A percentile compares a stretch with the other conserved stretches of the same genome.
Evolutionary conservation across 2,888 invertebrate genomes (phyloP).

Genomic region (Apodemia zela): DNA sequence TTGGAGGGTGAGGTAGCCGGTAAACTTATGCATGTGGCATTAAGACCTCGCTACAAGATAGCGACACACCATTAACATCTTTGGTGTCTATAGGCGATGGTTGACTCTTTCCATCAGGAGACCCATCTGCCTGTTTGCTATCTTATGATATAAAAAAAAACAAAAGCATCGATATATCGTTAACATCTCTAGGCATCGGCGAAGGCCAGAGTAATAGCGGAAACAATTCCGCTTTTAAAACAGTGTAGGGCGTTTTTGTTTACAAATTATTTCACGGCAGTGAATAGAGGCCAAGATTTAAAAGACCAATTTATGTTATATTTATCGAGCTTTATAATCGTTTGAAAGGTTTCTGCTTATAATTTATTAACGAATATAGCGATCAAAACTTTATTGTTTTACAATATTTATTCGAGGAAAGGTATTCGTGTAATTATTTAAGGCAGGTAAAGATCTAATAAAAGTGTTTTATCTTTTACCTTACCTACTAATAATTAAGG

Average conservation of each 20-base stretch:
- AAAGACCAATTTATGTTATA: slow-evolving; percentile 35
- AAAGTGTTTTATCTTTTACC: neutral
- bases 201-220: slow-evolving; percentile 63
- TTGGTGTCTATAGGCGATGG: too few species aligned
- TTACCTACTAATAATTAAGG: neutral
- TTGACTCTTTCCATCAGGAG: too few species aligned
- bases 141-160: too few species aligned
- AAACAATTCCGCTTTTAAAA: slow-evolving; percentile 72
- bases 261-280: slow-evolving; percentile 41
- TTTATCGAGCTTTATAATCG: slow-evolving; percentile 26
- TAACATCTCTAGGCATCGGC: slow-evolving; percentile 35
- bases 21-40: too few species aligned
- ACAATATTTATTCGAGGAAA: slow-evolving; percentile 4
- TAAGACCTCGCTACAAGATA: too few species aligned
- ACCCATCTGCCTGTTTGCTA: too few species aligned
- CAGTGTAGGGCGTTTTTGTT: slow-evolving; percentile 52
- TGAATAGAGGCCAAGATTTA: slow-evolving; percentile 31
- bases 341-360: slow-evolving; percentile 20
- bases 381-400: slow-evolving; percentile 18
- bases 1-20: too few species aligned
- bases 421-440: neutral
- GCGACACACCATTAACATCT: too few species aligned
- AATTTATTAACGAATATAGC: slow-evolving; percentile 21
- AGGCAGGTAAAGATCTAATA: neutral
- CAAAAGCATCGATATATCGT: neutral